Base-by-base conservation (phyloP, 2,888 invertebrate genomes). In the Onthophagus sagittarius region DNA sequence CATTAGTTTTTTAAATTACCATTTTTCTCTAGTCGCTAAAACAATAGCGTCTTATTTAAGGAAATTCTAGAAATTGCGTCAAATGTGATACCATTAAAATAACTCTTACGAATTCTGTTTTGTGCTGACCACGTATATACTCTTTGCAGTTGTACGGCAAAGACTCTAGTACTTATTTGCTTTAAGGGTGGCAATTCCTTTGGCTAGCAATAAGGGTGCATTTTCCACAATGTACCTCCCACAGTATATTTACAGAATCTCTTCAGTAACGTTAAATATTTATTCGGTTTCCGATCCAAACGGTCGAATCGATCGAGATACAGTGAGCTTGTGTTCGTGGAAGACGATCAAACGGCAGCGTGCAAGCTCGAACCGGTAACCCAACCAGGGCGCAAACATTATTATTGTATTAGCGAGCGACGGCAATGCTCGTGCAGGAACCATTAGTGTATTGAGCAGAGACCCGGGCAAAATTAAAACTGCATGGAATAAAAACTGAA, bases 391-490 rank as follows among this genome's bases (percentile, higher is more conserved):
- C 67, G 67, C 31, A n/a, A 67, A 67, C 67, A 9, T 23, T 23
- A 32, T 67, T 67, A 67, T 67, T 67, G 67, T 67, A 31, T 67
- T 67, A 67, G 9, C 39, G 67, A 64, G 67, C 31, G 67, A 64
- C 67, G n/a, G 31, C 31, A n/a, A 31, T 63, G 67, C n/a, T 11
- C 67, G 67, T 63, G 31, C 32, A 67, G 67, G 67, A 67, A 67
- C 67, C 67, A 67, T 67, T 67, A 67, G 31, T 23, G 67, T 67
- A 67, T 67, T 67, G 67, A 67, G 32, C 67, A 67, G n/a, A 23
- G 32, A 31, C 67, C 67, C 31, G 67, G 67, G 67, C 31, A 67
- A 67, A 67, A 67, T 67, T 67, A 67, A 67, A 67, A 67, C 67
- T 67, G 67, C 67, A 67, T 67, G 67, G 32, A 15, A 32, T 32